Conservation (phyloP, 2,888 invertebrate genomes). For the Gastrophysa polygoni region DNA sequence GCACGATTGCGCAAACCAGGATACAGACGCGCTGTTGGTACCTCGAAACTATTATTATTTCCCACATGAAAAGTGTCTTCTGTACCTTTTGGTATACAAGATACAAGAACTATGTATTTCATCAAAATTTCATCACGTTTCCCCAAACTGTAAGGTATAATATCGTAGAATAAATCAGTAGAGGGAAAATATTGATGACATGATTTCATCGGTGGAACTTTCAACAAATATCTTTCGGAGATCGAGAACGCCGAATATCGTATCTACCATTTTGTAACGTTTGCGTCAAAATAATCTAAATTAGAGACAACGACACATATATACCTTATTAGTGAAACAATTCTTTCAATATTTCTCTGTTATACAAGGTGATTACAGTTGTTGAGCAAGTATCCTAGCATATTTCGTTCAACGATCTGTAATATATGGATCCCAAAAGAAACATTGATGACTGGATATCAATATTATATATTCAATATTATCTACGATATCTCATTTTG, state of each 20-base stretch:
- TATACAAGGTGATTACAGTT: slow-evolving; percentile 27
- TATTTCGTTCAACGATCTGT: slow-evolving; percentile 21
- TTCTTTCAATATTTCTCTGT: slow-evolving; percentile 17
- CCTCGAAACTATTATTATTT: too few relatives aligned
- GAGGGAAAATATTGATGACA: too few relatives aligned
- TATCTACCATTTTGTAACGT: slow-evolving; percentile 47
- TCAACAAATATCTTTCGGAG: slow-evolving; percentile 27
- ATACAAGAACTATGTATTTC: too few relatives aligned
- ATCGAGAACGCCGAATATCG: slow-evolving; percentile 50
- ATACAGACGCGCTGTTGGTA: too few relatives aligned
- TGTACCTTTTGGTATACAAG: too few relatives aligned
- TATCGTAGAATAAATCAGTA: too few relatives aligned
- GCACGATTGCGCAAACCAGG: too few relatives aligned
- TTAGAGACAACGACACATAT: slow-evolving; percentile 60
- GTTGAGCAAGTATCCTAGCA: slow-evolving; percentile 20
- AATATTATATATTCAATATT: too few relatives aligned
- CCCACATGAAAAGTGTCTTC: too few relatives aligned
- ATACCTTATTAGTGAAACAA: slow-evolving; percentile 42
- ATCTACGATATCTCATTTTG: too few relatives aligned
- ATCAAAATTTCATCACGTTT: too few relatives aligned
- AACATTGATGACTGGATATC: slow-evolving; percentile 1
- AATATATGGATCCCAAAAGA: slow-evolving; percentile 19
- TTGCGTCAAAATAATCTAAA: slow-evolving; percentile 50
- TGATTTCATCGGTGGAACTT: slow-evolving; percentile 17
- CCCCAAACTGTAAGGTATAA: too few relatives aligned